phyloP scores from a whole-genome alignment of 2,797 vertebrate species.

The Falco berigora region DNA sequence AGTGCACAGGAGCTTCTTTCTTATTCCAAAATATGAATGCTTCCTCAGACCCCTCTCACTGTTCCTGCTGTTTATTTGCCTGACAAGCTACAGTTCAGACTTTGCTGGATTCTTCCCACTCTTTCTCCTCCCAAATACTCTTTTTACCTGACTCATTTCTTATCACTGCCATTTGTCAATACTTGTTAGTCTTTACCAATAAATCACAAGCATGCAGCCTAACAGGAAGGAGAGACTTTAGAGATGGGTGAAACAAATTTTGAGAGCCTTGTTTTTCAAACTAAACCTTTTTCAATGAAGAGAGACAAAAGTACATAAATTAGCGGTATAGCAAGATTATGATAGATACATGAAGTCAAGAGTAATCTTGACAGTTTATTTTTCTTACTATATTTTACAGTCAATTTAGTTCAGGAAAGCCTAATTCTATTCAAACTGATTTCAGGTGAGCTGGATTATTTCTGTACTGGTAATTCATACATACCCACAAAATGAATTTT shows the following conservation, averaged over 20 bases:
- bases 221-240: neutral
- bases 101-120: neutral
- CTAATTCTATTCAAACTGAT: neutral
- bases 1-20: neutral
- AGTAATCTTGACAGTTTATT: neutral
- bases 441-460: neutral
- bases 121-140: neutral
- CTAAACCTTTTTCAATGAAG: neutral
- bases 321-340: neutral
- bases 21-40: neutral
- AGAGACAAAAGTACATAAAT: neutral
- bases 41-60: neutral
- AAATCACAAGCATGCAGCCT: neutral
- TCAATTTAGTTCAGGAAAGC: neutral
- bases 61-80: neutral
- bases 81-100: neutral
- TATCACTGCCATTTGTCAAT: neutral
- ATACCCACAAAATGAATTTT: neutral
- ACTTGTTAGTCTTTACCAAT: neutral
- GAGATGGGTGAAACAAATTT: neutral
- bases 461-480: neutral
- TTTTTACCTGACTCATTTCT: neutral
- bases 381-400: neutral
- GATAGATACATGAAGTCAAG: neutral
- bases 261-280: neutral